These are phyloP conservation scores for Nyctibius grandis DNA, from an alignment of 2,797 vertebrate genomes.

Conservation along the genomic window DNA sequence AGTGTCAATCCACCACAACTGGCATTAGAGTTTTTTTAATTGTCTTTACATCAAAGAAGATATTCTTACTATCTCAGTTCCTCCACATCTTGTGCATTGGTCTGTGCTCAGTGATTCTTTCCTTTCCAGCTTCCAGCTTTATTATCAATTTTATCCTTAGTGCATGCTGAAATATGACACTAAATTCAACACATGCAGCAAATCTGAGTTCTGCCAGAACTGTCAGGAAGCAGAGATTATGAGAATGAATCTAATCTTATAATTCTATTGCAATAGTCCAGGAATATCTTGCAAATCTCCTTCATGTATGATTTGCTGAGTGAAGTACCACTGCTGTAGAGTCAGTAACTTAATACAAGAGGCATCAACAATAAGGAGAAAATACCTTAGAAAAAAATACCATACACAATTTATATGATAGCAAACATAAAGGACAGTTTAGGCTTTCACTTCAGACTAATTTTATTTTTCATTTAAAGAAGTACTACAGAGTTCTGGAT, in stretches of 20 bases:
- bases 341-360: not conserved
- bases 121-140: not conserved
- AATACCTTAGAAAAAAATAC: not conserved
- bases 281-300: not conserved
- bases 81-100: not conserved
- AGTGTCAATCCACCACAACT: not conserved
- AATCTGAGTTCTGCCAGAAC: not conserved
- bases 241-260: not conserved
- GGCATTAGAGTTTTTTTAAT: not conserved
- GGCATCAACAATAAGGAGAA: not conserved
- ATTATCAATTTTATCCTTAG: not conserved
- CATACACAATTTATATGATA: not conserved
- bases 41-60: not conserved
- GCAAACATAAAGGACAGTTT: not conserved
- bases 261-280: not conserved
- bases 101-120: not conserved
- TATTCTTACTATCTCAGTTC: not conserved
- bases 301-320: not conserved
- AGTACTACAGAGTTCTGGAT: not conserved
- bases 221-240: not conserved
- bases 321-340: not conserved
- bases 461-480: not conserved
- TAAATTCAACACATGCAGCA: not conserved
- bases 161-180: not conserved
- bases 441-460: not conserved